Base-by-base conservation (phyloP, 2,113 vertebrate genomes). In the Donacobius atricapilla region DNA sequence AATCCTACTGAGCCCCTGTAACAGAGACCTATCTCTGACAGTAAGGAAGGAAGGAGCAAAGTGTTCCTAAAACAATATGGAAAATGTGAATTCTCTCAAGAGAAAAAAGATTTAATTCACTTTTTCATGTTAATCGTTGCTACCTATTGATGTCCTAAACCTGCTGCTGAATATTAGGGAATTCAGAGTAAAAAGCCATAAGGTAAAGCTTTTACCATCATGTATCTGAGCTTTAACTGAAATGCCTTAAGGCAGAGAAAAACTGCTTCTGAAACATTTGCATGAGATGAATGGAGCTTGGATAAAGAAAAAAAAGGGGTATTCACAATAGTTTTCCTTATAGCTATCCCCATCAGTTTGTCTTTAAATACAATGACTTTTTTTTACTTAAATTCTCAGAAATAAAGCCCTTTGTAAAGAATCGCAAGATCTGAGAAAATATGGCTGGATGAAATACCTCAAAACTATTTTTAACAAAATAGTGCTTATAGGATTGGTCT, bases 241-340 rank as follows among this genome's bases (percentile, higher is more conserved):
- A 97, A 97, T 92, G 95, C 93, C 97, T 94, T 92, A 97, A 97
- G 97, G 97, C 91, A 90, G 68, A 88, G 61, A 94, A 92, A 90
- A 95, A 95, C 94, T 40, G 80, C 82, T 92, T 97, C 83, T 96
- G 93, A 97, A 97, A 95, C 93, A 96, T 97, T 97, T 97, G 96
- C 85, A 94, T 96, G 88, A 76, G 96, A 93, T 97, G 95, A 96
- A 95, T 48, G 94, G 83, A 94, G n/a, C 95, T 93, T 83, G 95
- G 66, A 47, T 71, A 79, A 70, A 75, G 13, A 47, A 71, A 73
- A 83, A 83, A 28, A 33, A 12, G 21, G 17, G 19, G 64, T 86
- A 81, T 78, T 77, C 8, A 18, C 81, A 54, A 45, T 21, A n/a
- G 45, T 82, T 95, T 83, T 90, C 73, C 91, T 96, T 89, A 50